phyloP scores from a whole-genome alignment of 2,113 vertebrate genomes.

The Cebus imitator region DNA sequence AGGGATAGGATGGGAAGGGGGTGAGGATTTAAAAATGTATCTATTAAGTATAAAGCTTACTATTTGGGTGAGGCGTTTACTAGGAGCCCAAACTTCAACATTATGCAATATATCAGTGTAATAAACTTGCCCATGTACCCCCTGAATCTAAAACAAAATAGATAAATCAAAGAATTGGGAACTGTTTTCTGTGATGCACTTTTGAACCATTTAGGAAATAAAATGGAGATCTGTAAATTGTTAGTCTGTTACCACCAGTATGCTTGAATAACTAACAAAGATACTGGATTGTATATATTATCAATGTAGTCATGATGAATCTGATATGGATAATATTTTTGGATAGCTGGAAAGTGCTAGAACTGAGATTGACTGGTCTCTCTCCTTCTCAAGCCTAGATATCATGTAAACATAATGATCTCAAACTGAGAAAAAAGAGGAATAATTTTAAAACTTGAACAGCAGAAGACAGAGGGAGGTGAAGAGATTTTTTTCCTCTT shows the following conservation, averaged over 20 bases:
- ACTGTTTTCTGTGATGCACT: not conserved
- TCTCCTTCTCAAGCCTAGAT: not conserved
- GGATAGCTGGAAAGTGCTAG: not conserved
- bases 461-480: not conserved
- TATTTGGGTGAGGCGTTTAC: too few relatives aligned
- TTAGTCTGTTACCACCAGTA: not conserved
- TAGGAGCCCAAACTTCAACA: too few relatives aligned
- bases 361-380: not conserved
- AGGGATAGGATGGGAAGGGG: too few relatives aligned
- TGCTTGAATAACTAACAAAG: not conserved
- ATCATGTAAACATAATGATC: not conserved
- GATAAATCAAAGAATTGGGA: not conserved
- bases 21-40: too few relatives aligned
- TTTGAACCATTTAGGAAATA: slow-evolving; percentile 32
- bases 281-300: not conserved
- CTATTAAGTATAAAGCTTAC: too few relatives aligned
- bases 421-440: not conserved
- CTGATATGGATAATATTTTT: not conserved
- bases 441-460: not conserved
- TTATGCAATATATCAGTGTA: too few relatives aligned
- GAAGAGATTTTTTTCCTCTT: too few relatives aligned
- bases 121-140: too few relatives aligned
- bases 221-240: not conserved
- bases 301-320: not conserved
- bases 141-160: too few relatives aligned